Evolutionary conservation across 2,888 invertebrate species (phyloP).

Genomic region (Dorcus parallelipipedus): DNA sequence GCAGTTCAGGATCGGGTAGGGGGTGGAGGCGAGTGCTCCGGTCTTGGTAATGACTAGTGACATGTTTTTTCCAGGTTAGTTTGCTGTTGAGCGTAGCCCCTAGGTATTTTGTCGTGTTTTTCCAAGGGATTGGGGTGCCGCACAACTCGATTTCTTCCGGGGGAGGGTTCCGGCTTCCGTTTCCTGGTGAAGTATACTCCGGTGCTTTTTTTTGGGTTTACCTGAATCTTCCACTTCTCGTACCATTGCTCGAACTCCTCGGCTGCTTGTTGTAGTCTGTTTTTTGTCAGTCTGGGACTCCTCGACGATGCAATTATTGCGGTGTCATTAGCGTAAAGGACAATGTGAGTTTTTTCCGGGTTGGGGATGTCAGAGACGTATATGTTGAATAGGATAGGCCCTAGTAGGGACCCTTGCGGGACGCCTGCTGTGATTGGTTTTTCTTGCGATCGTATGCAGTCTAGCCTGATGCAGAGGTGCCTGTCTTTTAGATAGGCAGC

Average conservation of each 20-base stretch:
- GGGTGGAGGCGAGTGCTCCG: no score
- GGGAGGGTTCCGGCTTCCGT: no score
- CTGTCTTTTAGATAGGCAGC: background rate
- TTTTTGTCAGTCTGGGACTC: background rate
- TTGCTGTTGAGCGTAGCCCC: no score
- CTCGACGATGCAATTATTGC: background rate
- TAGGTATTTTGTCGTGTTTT: no score
- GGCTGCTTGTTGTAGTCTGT: background rate
- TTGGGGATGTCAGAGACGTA: conserved; percentile 2
- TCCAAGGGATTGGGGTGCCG: no score
- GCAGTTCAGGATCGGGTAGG: no score
- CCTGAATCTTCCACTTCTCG: background rate
- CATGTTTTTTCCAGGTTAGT: no score
- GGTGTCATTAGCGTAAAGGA: conserved; percentile 4
- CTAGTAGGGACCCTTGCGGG: background rate
- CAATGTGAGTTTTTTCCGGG: background rate
- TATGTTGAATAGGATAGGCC: conserved; percentile 2
- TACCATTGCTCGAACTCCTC: background rate
- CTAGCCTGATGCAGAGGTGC: background rate
- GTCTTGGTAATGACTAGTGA: no score
- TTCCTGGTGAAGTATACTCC: background rate
- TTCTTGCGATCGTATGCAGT: no score
- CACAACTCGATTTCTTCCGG: no score
- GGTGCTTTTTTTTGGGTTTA: background rate
- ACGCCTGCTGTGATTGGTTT: background rate